Evolutionary conservation across 30 jellyfish, hydroid and myxozoan species (phyloP).

Genomic region (Cassiopea andromeda): DNA sequence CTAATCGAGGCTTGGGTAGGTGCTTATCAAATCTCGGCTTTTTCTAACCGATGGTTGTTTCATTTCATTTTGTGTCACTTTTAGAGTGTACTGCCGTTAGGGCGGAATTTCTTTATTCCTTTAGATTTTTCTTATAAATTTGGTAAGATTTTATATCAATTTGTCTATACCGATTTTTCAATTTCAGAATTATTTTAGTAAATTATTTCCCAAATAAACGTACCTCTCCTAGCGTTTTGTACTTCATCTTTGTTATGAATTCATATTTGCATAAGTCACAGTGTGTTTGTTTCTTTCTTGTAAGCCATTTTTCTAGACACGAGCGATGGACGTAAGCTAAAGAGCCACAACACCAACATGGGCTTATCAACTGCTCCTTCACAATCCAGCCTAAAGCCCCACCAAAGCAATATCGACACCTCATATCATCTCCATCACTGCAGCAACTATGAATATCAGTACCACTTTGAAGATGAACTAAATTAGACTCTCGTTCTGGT

Average conservation of each 20-base stretch:
- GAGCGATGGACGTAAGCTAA: constrained; percentile 80
- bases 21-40: too few relatives aligned
- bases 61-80: too few relatives aligned
- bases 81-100: too few relatives aligned
- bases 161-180: neutral
- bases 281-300: constrained; percentile 58
- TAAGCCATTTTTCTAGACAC: constrained; percentile 90
- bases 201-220: neutral
- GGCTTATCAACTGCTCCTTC: constrained; percentile 68
- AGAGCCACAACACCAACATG: constrained; percentile 90
- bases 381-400: constrained; percentile 70
- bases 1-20: too few relatives aligned
- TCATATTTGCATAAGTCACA: constrained; percentile 85
- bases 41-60: too few relatives aligned
- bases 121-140: neutral
- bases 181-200: neutral
- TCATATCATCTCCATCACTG: constrained; percentile 51
- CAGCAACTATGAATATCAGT: constrained; percentile 47
- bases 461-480: constrained; percentile 22
- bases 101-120: neutral
- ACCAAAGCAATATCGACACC: constrained; percentile 87
- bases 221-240: constrained; percentile 70
- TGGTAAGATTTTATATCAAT: neutral
- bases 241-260: constrained; percentile 54
- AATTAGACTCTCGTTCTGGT: constrained; percentile 38